These are phyloP conservation scores for Pangasius krempfi DNA, from an alignment of 2,797 vertebrate genomes.

Conservation along the genomic window DNA sequence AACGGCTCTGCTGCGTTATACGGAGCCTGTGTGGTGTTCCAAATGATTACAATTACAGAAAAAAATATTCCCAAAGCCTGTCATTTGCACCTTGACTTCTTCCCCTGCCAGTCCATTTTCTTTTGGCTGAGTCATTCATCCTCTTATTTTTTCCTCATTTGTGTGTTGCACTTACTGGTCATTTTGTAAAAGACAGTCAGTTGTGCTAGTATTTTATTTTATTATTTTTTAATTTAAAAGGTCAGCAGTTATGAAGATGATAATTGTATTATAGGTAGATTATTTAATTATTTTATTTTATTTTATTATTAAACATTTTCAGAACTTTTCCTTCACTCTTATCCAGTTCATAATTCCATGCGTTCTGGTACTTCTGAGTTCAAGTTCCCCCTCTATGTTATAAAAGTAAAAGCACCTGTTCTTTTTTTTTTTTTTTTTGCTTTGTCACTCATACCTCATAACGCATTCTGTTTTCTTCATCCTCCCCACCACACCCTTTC, in stretches of 20 bases:
- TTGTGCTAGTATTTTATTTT: background rate
- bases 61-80: background rate
- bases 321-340: background rate
- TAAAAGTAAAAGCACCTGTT: background rate
- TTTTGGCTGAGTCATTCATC: background rate
- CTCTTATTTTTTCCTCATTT: background rate
- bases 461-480: constrained; percentile 2
- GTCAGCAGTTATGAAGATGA: background rate
- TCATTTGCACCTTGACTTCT: background rate
- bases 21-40: background rate
- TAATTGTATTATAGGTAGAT: background rate
- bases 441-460: constrained; percentile 21
- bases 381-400: background rate
- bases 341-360: background rate
- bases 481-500: constrained; percentile 30
- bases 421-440: background rate
- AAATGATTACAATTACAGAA: background rate
- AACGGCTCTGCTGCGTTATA: background rate
- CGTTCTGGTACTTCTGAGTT: background rate
- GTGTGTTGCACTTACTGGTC: background rate
- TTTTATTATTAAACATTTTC: background rate
- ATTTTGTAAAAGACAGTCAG: background rate
- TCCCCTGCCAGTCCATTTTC: background rate
- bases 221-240: no score
- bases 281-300: background rate